Base-by-base conservation (phyloP, 1,140 invertebrate genomes). In the Euglossa dilemma region DNA sequence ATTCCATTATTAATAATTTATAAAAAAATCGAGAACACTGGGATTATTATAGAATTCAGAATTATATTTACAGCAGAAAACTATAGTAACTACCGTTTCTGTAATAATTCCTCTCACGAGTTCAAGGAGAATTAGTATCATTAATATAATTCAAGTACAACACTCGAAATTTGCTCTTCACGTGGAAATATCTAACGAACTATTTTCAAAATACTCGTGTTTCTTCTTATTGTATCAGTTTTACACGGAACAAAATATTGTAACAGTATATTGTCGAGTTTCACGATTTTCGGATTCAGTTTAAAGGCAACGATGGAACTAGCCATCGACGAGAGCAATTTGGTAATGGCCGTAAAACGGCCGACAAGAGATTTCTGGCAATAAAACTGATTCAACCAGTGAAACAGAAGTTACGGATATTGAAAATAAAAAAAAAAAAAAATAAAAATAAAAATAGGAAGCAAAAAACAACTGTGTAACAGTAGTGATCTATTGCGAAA, bases 351-450 rank as follows among this genome's bases (percentile, higher is more conserved):
- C 50, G 50, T 71, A 71, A 71, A 71, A 6, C 25, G 69, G 11
- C 25, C 50, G 20, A 52, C 23, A 8, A 54, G 69, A 71, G 69
- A 54, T 6, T 54, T 71, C 25, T 71, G 18, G 18, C 69, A 71
- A 71, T 54, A 71, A 71, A 71, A 25, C 6, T 52, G 50, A 54
- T 71, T 36, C 25, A 28, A 23, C 20, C 18, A 25, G 18, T 71
- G 69, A 54, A 71, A 54, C 69, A 71, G 69, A 71, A 28, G 50
- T 71, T 71, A 71, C 36, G 69, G 25, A 71, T 52, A 54, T 36
- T 25, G 28, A 14, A 71, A 36, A 71, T 14, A 20, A n/a, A 14
- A 45, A 23, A 54, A 28, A 28, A 28, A 36, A 52, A 54, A 3
- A 20, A 28, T n/a, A 45, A 23, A 54, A 28, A 28, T 20, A 36